Evolutionary conservation across 2,888 invertebrate species (phyloP).

Genomic region (Ennomos fuscantarius): DNA sequence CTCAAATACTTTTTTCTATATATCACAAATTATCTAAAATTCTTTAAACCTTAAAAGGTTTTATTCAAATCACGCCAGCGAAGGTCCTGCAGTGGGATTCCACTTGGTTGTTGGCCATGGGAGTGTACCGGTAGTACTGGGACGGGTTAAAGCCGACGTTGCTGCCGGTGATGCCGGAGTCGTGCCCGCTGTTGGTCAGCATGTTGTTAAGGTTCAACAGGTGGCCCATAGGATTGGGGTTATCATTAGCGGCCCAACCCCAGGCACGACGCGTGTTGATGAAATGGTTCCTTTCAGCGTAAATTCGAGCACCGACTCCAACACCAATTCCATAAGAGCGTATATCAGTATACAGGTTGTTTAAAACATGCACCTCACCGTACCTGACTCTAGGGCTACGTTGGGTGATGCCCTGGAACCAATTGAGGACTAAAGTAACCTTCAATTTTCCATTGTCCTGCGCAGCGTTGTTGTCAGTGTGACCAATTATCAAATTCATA

Average conservation of each 20-base stretch:
- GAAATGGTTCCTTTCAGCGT: slow-evolving; percentile 25
- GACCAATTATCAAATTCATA: no score
- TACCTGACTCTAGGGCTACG: slow-evolving; percentile 29
- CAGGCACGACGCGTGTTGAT: slow-evolving; percentile 18
- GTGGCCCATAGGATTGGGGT: no score
- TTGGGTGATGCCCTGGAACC: slow-evolving; percentile 21
- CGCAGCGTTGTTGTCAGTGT: no score
- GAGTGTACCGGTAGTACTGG: slow-evolving; percentile 16
- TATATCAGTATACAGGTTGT: slow-evolving; percentile 31
- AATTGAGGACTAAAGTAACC: no score
- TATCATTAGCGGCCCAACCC: background rate
- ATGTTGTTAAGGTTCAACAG: no score
- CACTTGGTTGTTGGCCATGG: slow-evolving; percentile 1
- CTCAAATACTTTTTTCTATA: no score
- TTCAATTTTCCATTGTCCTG: no score
- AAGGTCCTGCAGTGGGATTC: slow-evolving; percentile 7
- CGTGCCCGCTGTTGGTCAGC: no score
- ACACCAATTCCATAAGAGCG: slow-evolving; percentile 22
- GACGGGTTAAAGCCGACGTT: slow-evolving; percentile 11
- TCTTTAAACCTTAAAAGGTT: no score
- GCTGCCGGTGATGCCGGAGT: no score
- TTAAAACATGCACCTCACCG: slow-evolving; percentile 28
- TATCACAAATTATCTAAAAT: no score
- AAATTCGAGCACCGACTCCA: slow-evolving; percentile 13
- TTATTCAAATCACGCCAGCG: no score